Percentiles rank a stretch among this genome's conserved stretches.
Evolutionary conservation across 2,888 invertebrate genomes (phyloP).

Genomic region (Caradrina clavipalpis): DNA sequence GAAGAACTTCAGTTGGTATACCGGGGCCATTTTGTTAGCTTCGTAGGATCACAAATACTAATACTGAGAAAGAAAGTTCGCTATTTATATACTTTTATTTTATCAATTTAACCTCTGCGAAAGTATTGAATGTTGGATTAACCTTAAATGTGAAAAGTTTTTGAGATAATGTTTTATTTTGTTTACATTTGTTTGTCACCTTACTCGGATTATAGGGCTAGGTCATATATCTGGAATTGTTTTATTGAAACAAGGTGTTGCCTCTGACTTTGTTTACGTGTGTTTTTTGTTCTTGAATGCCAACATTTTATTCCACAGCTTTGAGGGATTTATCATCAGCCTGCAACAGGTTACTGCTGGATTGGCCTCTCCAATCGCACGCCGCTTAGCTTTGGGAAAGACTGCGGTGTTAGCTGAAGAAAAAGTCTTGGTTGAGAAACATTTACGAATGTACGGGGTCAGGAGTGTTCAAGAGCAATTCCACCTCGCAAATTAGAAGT

Average conservation of each 20-base stretch:
- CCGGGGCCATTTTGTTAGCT: slow-evolving; percentile 62
- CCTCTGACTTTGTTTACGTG: background rate
- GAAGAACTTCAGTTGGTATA: slow-evolving; percentile 71
- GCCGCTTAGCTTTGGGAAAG: too few species aligned
- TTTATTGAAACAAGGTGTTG: background rate
- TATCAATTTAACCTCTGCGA: slow-evolving; percentile 47
- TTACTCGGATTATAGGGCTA: slow-evolving; percentile 10
- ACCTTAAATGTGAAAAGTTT: slow-evolving; percentile 16
- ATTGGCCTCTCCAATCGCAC: too few species aligned
- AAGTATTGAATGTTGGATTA: slow-evolving; percentile 16
- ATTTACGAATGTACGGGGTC: too few species aligned
- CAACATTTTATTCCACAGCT: too few species aligned
- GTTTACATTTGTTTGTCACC: slow-evolving; percentile 11
- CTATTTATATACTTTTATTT: slow-evolving; percentile 38
- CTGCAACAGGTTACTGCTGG: too few species aligned
- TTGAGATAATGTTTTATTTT: slow-evolving; percentile 20
- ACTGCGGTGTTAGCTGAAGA: too few species aligned
- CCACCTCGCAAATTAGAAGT: too few species aligned
- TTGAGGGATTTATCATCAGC: too few species aligned
- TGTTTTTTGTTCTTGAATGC: background rate
- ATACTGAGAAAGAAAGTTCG: slow-evolving; percentile 13
- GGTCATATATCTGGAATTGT: background rate
- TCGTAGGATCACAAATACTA: slow-evolving; percentile 29
- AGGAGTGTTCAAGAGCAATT: too few species aligned
- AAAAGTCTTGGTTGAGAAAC: too few species aligned